These are phyloP conservation scores for Esperia sulphurella DNA, from an alignment of 2,888 invertebrate species.

Conservation along the genomic window DNA sequence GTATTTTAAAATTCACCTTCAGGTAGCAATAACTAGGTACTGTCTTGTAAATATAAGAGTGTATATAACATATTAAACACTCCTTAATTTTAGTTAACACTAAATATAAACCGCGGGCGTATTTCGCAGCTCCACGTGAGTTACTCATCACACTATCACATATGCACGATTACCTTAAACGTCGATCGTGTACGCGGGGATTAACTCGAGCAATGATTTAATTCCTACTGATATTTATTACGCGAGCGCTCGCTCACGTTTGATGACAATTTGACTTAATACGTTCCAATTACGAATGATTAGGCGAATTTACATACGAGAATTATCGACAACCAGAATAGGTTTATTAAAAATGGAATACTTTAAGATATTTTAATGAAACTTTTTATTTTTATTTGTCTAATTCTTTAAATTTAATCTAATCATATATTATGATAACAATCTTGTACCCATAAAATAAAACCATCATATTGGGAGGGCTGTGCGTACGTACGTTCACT, in stretches of 20 bases:
- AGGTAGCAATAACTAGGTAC: too few species aligned
- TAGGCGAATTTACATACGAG: background rate
- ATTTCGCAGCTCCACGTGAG: constrained; percentile 6
- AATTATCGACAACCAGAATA: background rate
- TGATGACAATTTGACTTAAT: constrained; percentile 54
- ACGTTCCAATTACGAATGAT: constrained; percentile 12
- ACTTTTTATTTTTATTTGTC: too few species aligned
- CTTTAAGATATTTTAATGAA: too few species aligned
- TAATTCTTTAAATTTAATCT: too few species aligned
- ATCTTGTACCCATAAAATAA: background rate
- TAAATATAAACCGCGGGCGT: too few species aligned
- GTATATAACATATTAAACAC: too few species aligned
- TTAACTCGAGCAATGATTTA: constrained; percentile 58
- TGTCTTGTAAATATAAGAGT: too few species aligned
- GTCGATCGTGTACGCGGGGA: constrained; percentile 55
- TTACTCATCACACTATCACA: constrained; percentile 28
- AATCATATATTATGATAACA: background rate
- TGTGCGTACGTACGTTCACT: background rate
- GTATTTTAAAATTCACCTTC: too few species aligned
- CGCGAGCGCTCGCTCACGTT: constrained; percentile 35
- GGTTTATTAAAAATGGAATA: background rate
- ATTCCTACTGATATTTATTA: constrained; percentile 59
- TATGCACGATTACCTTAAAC: constrained; percentile 43
- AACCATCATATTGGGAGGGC: background rate
- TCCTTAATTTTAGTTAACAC: too few species aligned